A percentile compares a stretch with the other conserved stretches of the same genome.
Evolutionary conservation across 2,888 invertebrate species (phyloP).

Genomic region (Sphaerophoria taeniata): DNA sequence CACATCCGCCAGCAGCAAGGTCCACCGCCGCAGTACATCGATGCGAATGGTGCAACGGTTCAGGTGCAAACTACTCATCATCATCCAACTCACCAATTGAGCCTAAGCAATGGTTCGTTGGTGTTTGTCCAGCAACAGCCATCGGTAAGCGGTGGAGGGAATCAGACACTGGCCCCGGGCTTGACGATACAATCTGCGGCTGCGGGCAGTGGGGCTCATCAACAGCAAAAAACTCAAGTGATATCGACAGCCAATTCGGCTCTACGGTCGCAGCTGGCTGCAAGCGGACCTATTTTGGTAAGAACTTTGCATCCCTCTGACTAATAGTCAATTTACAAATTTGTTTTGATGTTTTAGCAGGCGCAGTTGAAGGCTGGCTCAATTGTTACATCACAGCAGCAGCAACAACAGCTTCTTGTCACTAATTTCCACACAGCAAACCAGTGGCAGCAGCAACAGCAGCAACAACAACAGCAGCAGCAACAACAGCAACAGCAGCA

Average conservation of each 20-base stretch:
- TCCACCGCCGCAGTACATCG: conserved; percentile 77
- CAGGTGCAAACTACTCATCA: conserved; percentile 77
- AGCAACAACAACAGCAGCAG: conserved; percentile 78
- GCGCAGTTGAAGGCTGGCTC: conserved; percentile 86
- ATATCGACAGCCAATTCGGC: conserved; percentile 79
- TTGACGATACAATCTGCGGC: conserved; percentile 81
- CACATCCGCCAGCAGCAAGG: conserved; percentile 78
- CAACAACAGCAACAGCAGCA: conserved; percentile 81
- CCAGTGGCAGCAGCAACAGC: conserved; percentile 88
- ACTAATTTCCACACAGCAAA: conserved; percentile 91
- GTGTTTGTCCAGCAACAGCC: conserved; percentile 81
- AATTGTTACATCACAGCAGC: conserved; percentile 78
- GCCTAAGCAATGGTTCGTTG: conserved; percentile 81
- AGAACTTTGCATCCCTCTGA: conserved; percentile 76
- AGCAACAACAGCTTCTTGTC: conserved; percentile 83
- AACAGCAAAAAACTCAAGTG: conserved; percentile 78
- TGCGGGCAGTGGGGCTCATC: conserved; percentile 78
- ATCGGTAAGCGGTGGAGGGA: conserved; percentile 73
- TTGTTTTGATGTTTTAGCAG: conserved; percentile 83
- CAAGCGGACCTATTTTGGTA: conserved; percentile 88
- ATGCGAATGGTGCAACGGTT: conserved; percentile 77
- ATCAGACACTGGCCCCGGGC: conserved; percentile 77
- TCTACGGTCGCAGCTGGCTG: conserved; percentile 80
- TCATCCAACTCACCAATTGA: conserved; percentile 80
- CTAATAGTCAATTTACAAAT: conserved; percentile 53